Conservation (phyloP, 1,140 invertebrate species). For the Chironomus tepperi region DNA sequence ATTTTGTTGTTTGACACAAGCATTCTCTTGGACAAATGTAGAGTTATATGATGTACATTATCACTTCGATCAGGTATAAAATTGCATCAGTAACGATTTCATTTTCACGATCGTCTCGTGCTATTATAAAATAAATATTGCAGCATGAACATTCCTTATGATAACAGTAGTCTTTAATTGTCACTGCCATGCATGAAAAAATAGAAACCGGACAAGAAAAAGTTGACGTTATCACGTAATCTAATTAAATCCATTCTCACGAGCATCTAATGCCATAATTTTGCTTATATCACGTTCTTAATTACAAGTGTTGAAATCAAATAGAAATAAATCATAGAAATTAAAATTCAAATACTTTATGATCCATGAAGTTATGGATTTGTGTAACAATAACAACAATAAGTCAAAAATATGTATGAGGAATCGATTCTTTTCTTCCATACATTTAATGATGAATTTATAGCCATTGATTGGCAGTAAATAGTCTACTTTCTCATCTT, state of each 20-base stretch:
- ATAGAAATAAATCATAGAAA: background rate
- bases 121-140: too few species aligned
- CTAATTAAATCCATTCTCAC: background rate
- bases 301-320: background rate
- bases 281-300: background rate
- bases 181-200: background rate
- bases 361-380: background rate
- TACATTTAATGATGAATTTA: background rate
- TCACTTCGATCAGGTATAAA: too few species aligned
- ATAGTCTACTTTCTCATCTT: conserved; percentile 1
- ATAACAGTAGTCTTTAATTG: background rate
- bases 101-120: too few species aligned
- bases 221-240: background rate
- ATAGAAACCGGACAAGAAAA: too few species aligned
- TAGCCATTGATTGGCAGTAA: background rate
- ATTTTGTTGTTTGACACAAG: too few species aligned
- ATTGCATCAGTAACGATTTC: too few species aligned
- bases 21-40: too few species aligned
- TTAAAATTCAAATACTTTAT: background rate
- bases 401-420: background rate
- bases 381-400: background rate
- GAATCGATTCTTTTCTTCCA: background rate
- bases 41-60: too few species aligned
- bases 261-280: background rate
- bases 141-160: too few species aligned